Conservation (phyloP, 2,113 vertebrate species). For the Spermophilus dauricus region DNA sequence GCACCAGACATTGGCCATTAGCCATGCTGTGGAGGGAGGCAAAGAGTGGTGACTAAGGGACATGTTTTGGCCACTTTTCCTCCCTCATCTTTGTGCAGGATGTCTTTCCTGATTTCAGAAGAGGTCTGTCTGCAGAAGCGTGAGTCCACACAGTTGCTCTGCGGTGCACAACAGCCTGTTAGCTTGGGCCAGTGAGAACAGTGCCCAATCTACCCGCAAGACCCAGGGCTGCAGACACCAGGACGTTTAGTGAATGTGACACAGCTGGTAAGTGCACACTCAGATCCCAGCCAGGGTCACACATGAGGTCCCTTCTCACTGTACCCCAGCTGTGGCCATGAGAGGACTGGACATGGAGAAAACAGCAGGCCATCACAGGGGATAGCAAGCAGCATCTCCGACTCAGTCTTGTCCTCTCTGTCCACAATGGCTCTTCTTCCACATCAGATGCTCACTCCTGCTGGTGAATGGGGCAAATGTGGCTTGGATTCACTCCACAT, state of each 20-base stretch:
- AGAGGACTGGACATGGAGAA: rapidly evolving
- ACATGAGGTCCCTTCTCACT: rapidly evolving
- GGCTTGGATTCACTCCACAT: too few relatives aligned
- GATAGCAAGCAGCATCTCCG: rapidly evolving
- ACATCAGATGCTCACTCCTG: too few relatives aligned
- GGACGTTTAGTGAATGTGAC: rapidly evolving
- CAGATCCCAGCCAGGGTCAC: rapidly evolving
- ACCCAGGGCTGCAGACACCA: background rate
- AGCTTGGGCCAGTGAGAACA: rapidly evolving
- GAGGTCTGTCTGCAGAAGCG: rapidly evolving
- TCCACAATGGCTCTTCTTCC: background rate
- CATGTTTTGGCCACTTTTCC: background rate
- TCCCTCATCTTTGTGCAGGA: rapidly evolving
- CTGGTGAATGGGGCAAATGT: rapidly evolving
- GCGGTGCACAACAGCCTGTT: background rate
- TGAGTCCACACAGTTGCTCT: too few relatives aligned
- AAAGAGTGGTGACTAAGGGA: rapidly evolving
- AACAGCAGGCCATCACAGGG: rapidly evolving
- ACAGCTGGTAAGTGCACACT: too few relatives aligned
- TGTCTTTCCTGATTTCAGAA: background rate
- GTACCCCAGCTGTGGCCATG: rapidly evolving
- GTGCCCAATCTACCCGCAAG: background rate
- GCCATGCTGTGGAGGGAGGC: background rate
- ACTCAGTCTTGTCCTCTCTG: rapidly evolving
- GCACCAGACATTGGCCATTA: rapidly evolving